Conservation (phyloP, 2,113 vertebrate species). For the Cynocephalus volans region DNA sequence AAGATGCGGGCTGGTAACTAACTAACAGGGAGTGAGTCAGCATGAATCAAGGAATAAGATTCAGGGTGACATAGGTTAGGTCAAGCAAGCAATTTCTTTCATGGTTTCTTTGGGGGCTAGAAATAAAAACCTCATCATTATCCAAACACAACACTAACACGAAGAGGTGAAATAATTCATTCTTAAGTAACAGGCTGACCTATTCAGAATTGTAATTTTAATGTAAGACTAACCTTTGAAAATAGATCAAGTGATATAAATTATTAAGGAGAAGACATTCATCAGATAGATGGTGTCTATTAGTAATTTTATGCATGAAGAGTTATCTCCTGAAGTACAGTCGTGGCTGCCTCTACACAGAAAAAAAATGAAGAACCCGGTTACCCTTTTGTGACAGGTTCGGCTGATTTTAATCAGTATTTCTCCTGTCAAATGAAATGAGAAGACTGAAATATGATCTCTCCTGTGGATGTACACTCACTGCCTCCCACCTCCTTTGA, state of each 20-base stretch:
- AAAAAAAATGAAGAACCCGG: constrained; percentile 79
- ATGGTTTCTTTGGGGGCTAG: constrained; percentile 62
- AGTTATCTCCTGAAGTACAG: constrained; percentile 84
- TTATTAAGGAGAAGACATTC: constrained; percentile 89
- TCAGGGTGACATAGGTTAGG: constrained; percentile 58
- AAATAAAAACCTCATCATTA: constrained; percentile 86
- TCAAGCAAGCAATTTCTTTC: constrained; percentile 10
- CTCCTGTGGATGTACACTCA: neutral
- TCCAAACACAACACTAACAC: constrained; percentile 87
- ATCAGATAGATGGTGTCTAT: constrained; percentile 88
- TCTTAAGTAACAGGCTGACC: constrained; percentile 89
- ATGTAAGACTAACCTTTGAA: constrained; percentile 91
- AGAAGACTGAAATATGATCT: constrained; percentile 74
- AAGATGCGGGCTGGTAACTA: constrained; percentile 31
- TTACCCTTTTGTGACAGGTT: constrained; percentile 81
- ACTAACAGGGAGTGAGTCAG: constrained; percentile 53
- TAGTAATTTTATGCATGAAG: constrained; percentile 89
- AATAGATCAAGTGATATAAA: constrained; percentile 90
- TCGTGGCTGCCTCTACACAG: constrained; percentile 75
- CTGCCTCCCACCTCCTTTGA: constrained; percentile 36
- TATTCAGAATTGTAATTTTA: constrained; percentile 90
- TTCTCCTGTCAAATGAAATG: constrained; percentile 79
- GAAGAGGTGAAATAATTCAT: constrained; percentile 88
- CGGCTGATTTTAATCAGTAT: constrained; percentile 85
- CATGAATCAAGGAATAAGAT: constrained; percentile 60